phyloP scores from a whole-genome alignment of 2,888 invertebrate species.

The Ctenicera cuprea region DNA sequence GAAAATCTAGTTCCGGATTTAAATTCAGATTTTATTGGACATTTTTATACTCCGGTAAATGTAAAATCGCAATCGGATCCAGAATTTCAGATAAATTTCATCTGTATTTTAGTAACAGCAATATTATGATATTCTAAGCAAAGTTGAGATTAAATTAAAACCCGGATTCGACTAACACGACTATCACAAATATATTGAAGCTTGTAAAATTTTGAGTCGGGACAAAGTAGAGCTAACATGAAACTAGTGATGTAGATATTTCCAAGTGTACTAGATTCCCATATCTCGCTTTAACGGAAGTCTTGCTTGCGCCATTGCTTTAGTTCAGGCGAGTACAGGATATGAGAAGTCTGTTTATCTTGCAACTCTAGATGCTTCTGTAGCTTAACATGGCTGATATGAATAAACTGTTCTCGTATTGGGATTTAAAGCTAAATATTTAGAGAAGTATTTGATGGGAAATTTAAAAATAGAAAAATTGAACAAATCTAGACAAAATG shows the following conservation, averaged over 20 bases:
- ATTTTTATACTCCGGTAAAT: too few species aligned
- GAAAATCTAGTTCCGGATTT: too few species aligned
- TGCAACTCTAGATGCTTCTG: slow-evolving; percentile 26
- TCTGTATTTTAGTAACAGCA: too few species aligned
- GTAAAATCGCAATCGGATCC: too few species aligned
- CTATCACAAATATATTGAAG: background rate
- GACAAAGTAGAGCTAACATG: background rate
- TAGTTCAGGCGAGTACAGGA: slow-evolving; percentile 35
- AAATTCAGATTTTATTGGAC: too few species aligned
- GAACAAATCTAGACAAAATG: too few species aligned
- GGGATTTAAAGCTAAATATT: background rate
- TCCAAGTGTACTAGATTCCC: slow-evolving; percentile 10
- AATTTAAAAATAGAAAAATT: too few species aligned
- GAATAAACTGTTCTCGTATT: background rate
- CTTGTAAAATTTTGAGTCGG: background rate
- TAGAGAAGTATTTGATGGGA: too few species aligned
- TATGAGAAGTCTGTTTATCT: slow-evolving; percentile 47
- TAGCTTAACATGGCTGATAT: slow-evolving; percentile 28
- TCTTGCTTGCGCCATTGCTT: slow-evolving; percentile 32
- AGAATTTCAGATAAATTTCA: too few species aligned
- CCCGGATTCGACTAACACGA: too few species aligned
- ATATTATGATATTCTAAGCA: too few species aligned
- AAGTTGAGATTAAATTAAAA: too few species aligned
- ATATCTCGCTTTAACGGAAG: slow-evolving; percentile 36
- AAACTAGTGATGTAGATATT: slow-evolving; percentile 8